Base-by-base conservation (phyloP, 2,113 vertebrate species). In the Heterotilapia buettikoferi region DNA sequence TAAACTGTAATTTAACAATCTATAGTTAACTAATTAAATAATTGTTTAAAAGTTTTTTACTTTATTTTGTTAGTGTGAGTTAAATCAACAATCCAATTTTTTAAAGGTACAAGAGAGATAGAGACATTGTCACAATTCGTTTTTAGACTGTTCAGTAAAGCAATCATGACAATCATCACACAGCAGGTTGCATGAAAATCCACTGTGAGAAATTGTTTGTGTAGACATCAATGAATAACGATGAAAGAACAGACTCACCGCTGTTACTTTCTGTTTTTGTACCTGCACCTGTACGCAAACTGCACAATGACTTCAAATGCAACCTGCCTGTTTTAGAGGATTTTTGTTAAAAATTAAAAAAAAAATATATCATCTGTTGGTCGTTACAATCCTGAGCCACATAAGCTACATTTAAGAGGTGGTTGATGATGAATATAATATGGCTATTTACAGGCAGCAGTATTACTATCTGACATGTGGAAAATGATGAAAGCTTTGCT, bases 401-500 rank as follows among this genome's bases (percentile, higher is more conserved):
- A 59, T 68, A 53, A 33, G 83, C 84, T 73, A 83, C 18, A 78
- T 78, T 52, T 50, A 78, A 78, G 26, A 33, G 26, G 73, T 31
- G 76, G 76, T 63, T 83, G 76, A 90, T 90, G 59, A 78, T 78
- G 45, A 78, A 52, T 52, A 26, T 11, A 29, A 73, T 47, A 78
- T 78, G 73, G 43, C 86, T 92, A 81, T 90, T 89, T 84, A 68
- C 73, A 26, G 83, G 80, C 54, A 31, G 84, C 86, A 83, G 84
- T 91, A 66, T 81, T 84, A 84, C 88, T 63, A 40, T 84, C 80
- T 80, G 85, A 88, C 26, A 52, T 82, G 86, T 87, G 88, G 80
- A 57, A 83, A 88, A 68, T 56, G 47, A 91, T 52, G 63, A 88
- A 87, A 59, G 63, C 81, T 83, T 53, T 31, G 84, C 84, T 79